A percentile compares a stretch with the other conserved stretches of the same genome.
Conservation (phyloP, 2,888 invertebrate species). For the Steromphala cineraria region DNA sequence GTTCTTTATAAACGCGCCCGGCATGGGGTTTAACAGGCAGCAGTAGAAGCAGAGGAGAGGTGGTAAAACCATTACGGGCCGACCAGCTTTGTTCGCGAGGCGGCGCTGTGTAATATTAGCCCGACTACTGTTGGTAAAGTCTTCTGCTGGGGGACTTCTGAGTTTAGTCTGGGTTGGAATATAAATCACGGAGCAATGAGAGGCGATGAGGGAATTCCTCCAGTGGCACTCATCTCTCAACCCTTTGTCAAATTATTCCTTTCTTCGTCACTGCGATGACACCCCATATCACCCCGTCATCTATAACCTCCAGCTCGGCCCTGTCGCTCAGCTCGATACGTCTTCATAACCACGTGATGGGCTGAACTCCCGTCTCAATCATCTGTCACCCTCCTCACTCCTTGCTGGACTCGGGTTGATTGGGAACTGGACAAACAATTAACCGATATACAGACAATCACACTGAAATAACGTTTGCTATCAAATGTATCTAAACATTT, state of each 20-base stretch:
- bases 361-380: too few relatives aligned
- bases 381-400: too few relatives aligned
- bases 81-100: background rate
- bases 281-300: background rate
- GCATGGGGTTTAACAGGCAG: constrained; percentile 7
- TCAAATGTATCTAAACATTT: too few relatives aligned
- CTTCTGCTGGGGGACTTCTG: background rate
- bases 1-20: constrained; percentile 15
- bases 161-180: background rate
- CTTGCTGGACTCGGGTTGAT: too few relatives aligned
- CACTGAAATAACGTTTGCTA: too few relatives aligned
- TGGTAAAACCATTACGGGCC: constrained; percentile 1
- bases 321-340: background rate
- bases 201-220: background rate
- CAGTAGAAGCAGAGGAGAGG: background rate
- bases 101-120: constrained; percentile 1
- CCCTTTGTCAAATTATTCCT: constrained; percentile 13
- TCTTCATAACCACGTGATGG: too few relatives aligned
- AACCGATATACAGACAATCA: too few relatives aligned
- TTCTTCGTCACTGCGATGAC: background rate
- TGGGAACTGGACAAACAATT: too few relatives aligned
- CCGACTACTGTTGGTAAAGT: constrained; percentile 1
- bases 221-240: constrained; percentile 14
- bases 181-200: background rate
- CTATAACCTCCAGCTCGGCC: background rate